These are phyloP conservation scores for Oncorhynchus mykiss DNA, from an alignment of 2,113 vertebrate genomes.

Conservation along the genomic window DNA sequence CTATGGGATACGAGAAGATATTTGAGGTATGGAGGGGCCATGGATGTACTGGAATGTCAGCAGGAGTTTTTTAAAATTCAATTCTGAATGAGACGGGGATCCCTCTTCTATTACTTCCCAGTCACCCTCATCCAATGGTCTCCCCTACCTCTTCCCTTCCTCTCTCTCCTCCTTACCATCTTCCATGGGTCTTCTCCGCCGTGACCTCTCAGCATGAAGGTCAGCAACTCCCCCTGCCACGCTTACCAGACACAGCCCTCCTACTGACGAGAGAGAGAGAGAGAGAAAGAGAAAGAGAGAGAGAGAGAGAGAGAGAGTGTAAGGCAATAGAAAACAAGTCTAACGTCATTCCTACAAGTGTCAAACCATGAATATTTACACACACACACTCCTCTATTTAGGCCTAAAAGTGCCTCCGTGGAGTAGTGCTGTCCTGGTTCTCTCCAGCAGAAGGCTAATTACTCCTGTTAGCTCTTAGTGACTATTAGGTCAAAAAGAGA, in stretches of 20 bases:
- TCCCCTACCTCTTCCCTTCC: background rate
- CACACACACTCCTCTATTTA: no score
- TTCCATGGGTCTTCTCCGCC: background rate
- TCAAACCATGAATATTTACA: background rate
- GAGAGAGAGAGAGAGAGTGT: constrained; percentile 8
- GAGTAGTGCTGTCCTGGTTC: no score
- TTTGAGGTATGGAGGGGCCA: background rate
- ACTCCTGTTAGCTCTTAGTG: no score
- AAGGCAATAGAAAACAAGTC: background rate
- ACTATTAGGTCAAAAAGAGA: no score
- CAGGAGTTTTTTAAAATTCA: no score
- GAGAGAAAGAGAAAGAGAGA: constrained; percentile 1
- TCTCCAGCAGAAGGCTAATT: no score
- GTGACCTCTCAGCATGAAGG: background rate
- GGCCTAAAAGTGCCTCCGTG: no score
- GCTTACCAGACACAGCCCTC: no score
- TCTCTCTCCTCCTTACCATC: background rate
- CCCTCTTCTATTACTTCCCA: background rate
- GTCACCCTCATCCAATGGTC: background rate
- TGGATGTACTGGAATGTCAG: no score
- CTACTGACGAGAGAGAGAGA: background rate
- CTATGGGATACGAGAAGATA: background rate
- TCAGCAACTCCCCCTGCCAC: no score
- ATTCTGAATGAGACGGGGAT: background rate
- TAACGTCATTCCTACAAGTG: background rate